phyloP scores from a whole-genome alignment of 1,140 invertebrate genomes.

The Rhyacophila brunnea region DNA sequence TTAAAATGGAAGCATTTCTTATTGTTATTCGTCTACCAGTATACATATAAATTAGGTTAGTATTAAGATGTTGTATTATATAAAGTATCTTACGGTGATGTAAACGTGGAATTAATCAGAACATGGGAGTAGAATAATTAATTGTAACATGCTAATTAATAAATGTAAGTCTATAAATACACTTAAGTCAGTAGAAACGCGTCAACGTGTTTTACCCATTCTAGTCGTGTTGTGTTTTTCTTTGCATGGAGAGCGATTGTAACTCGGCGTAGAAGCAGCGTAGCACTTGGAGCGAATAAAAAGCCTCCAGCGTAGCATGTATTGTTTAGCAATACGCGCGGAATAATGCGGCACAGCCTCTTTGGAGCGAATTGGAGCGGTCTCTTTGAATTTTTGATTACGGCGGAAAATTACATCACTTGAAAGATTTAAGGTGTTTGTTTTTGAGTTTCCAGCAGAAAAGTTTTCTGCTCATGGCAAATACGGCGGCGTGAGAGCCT shows the following conservation, averaged over 20 bases:
- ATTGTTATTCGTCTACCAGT: too few species aligned
- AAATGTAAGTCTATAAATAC: too few species aligned
- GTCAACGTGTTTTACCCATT: conserved; percentile 5
- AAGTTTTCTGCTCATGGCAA: too few species aligned
- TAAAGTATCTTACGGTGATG: too few species aligned
- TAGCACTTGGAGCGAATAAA: conserved; percentile 13
- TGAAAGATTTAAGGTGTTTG: conserved; percentile 8
- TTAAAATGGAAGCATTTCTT: too few species aligned
- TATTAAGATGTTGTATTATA: too few species aligned
- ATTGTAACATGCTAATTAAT: too few species aligned
- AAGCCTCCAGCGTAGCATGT: conserved; percentile 17
- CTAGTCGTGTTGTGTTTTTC: conserved; percentile 11
- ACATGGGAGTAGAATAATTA: too few species aligned
- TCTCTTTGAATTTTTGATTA: conserved; percentile 19
- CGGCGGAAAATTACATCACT: conserved; percentile 5
- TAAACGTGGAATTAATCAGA: too few species aligned
- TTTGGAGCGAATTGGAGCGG: neutral
- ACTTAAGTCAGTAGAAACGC: neutral
- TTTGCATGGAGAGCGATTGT: conserved; percentile 2
- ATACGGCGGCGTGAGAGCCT: too few species aligned
- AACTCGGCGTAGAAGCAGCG: neutral
- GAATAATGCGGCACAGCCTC: conserved; percentile 10
- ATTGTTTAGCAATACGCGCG: conserved; percentile 18
- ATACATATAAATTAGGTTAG: too few species aligned
- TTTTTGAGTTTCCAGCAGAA: too few species aligned